phyloP scores from a whole-genome alignment of 2,113 vertebrate species.

The Colossoma macropomum region DNA sequence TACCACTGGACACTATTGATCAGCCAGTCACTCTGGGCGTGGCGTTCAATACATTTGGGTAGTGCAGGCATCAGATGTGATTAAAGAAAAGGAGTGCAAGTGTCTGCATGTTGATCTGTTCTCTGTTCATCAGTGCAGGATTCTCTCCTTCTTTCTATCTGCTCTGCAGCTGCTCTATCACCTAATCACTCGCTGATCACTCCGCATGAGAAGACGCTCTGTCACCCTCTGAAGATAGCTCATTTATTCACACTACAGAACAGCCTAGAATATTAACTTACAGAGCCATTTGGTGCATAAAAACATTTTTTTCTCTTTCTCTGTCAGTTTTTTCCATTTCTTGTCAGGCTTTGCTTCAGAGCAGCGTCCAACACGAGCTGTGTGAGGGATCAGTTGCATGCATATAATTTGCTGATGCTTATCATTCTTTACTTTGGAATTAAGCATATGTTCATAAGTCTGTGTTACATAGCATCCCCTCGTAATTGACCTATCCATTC shows the following conservation, averaged over 20 bases:
- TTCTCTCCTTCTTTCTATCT: constrained; percentile 15
- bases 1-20: constrained; percentile 45
- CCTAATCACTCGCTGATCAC: constrained; percentile 38
- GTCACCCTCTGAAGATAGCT: constrained; percentile 7
- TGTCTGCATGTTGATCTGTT: constrained; percentile 25
- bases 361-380: not conserved
- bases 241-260: constrained; percentile 27
- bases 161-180: not conserved
- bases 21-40: constrained; percentile 40
- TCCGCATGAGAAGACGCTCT: not conserved
- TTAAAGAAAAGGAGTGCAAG: constrained; percentile 32
- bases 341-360: not conserved
- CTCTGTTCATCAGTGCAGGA: constrained; percentile 7
- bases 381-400: not conserved
- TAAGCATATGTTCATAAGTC: not conserved
- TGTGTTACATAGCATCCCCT: not conserved
- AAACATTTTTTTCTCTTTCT: not conserved
- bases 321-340: not conserved
- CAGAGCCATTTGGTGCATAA: constrained; percentile 3
- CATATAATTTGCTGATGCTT: not conserved
- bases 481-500: not conserved
- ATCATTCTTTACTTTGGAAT: not conserved
- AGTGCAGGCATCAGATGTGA: constrained; percentile 43
- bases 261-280: constrained; percentile 14
- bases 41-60: constrained; percentile 55